phyloP scores from a whole-genome alignment of 2,888 invertebrate species.

The Folsomia candida region DNA sequence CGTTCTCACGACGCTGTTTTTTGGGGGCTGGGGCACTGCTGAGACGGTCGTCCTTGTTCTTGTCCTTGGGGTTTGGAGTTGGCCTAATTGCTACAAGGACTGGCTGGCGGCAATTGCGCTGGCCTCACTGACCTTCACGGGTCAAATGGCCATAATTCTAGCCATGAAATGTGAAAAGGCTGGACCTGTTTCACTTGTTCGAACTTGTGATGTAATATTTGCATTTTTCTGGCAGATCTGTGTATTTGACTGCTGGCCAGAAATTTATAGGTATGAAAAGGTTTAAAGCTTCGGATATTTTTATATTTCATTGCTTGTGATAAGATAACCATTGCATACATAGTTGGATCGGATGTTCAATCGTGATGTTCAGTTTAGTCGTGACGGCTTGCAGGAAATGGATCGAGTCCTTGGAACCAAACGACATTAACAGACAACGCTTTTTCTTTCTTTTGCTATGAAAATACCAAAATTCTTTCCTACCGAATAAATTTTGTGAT shows the following conservation, averaged over 20 bases:
- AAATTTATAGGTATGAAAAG: slow-evolving; percentile 34
- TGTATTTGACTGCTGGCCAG: slow-evolving; percentile 32
- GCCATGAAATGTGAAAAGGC: slow-evolving; percentile 87
- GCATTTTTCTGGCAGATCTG: slow-evolving; percentile 79
- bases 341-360: slow-evolving; percentile 13
- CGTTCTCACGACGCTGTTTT: slow-evolving; percentile 73
- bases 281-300: neutral
- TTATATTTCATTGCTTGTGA: neutral
- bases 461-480: neutral
- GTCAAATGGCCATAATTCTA: slow-evolving; percentile 80
- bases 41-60: slow-evolving; percentile 37
- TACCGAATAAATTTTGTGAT: neutral
- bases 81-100: slow-evolving; percentile 28
- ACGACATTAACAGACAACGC: slow-evolving; percentile 3
- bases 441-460: slow-evolving; percentile 8
- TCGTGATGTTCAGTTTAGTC: slow-evolving; percentile 4
- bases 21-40: slow-evolving; percentile 41
- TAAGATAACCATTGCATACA: neutral
- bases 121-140: slow-evolving; percentile 79
- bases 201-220: slow-evolving; percentile 86
- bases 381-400: slow-evolving; percentile 14
- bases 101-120: slow-evolving; percentile 54
- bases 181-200: slow-evolving; percentile 83
- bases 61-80: slow-evolving; percentile 29
- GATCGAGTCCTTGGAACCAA: neutral